These are phyloP conservation scores for Smutsia gigantea DNA, from an alignment of 2,797 vertebrate genomes.

Conservation along the genomic window DNA sequence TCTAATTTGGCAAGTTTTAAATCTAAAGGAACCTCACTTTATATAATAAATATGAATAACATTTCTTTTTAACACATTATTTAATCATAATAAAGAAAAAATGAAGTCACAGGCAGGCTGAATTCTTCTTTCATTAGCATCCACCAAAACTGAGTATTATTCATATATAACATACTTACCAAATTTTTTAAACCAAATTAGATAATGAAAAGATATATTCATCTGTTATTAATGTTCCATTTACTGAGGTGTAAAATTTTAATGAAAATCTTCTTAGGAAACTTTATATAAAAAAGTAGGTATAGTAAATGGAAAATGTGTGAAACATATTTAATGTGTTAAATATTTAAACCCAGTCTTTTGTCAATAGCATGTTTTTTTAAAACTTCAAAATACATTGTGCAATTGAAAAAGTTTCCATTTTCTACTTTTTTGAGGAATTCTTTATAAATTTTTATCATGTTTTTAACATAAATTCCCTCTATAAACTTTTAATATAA, in stretches of 20 bases:
- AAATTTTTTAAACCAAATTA: slow-evolving; percentile 42
- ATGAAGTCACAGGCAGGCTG: neutral
- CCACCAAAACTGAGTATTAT: slow-evolving; percentile 5
- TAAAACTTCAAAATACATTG: neutral
- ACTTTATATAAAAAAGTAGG: neutral
- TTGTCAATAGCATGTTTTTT: neutral
- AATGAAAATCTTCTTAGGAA: slow-evolving; percentile 23
- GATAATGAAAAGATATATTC: neutral
- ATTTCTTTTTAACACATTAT: slow-evolving; percentile 28
- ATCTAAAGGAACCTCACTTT: neutral
- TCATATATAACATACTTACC: neutral
- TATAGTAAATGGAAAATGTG: neutral
- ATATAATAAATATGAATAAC: neutral
- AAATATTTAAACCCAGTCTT: neutral
- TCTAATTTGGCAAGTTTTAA: neutral
- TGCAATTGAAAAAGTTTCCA: neutral
- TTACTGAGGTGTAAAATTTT: slow-evolving; percentile 53
- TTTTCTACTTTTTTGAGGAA: neutral
- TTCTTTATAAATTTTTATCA: neutral
- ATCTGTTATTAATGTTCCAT: slow-evolving; percentile 14
- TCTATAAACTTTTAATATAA: neutral
- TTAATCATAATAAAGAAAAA: neutral
- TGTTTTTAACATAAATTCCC: slow-evolving; percentile 4
- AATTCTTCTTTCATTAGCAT: slow-evolving; percentile 17
- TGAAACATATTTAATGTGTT: slow-evolving; percentile 14